These are phyloP conservation scores for Steinernema hermaphroditum DNA, from an alignment of 2,888 invertebrate genomes.

Conservation along the genomic window DNA sequence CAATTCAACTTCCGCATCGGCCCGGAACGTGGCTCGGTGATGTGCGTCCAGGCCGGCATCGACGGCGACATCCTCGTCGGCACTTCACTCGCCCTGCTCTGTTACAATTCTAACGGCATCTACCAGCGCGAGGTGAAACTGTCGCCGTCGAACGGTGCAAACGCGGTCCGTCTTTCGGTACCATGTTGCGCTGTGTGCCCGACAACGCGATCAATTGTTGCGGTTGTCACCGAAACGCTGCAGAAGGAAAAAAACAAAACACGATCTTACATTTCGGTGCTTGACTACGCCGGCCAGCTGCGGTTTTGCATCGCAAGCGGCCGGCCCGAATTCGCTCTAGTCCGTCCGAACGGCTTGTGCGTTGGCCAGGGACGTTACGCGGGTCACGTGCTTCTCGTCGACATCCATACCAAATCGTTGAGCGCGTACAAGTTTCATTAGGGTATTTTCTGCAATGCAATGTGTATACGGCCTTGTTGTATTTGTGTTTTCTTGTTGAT, in stretches of 20 bases:
- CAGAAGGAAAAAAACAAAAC: constrained; percentile 14
- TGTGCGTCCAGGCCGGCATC: constrained; percentile 27
- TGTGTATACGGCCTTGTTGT: background rate
- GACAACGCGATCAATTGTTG: constrained; percentile 13
- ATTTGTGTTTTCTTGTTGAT: too few species aligned
- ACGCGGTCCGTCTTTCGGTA: background rate
- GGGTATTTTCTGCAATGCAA: background rate
- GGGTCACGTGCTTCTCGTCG: constrained; percentile 16
- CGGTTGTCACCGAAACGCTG: constrained; percentile 20
- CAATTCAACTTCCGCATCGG: constrained; percentile 16
- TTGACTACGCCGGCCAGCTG: background rate
- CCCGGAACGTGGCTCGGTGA: background rate
- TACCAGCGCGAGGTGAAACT: background rate
- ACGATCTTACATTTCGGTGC: constrained; percentile 1
- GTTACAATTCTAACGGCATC: constrained; percentile 7
- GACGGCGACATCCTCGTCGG: constrained; percentile 24
- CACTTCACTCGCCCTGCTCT: constrained; percentile 9
- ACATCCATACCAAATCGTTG: constrained; percentile 9
- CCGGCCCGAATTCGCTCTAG: constrained; percentile 10
- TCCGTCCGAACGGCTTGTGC: constrained; percentile 16
- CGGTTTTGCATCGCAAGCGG: background rate
- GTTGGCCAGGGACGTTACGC: background rate
- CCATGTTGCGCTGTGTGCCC: constrained; percentile 18
- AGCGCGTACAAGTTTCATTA: constrained; percentile 17
- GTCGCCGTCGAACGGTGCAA: background rate